Percentiles rank a stretch among this genome's conserved stretches.
Conservation (phyloP, 2,888 invertebrate genomes). For the Ophion ellenae region DNA sequence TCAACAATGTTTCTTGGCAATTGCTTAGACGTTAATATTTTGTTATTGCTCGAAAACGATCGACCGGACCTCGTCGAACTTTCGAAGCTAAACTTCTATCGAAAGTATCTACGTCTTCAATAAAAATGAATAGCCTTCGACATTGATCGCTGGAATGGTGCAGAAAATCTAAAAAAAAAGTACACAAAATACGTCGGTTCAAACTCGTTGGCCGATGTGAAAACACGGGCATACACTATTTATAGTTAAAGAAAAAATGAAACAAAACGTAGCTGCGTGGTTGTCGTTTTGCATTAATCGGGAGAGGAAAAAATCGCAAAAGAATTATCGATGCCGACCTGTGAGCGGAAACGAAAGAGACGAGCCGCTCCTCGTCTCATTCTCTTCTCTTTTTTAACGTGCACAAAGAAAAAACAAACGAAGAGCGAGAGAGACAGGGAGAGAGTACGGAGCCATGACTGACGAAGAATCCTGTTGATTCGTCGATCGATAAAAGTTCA, state of each 20-base stretch:
- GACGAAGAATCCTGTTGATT: conserved; percentile 59
- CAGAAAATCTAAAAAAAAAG: not conserved
- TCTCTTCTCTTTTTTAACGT: conserved; percentile 62
- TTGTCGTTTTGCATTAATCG: conserved; percentile 34
- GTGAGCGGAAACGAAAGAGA: conserved; percentile 16
- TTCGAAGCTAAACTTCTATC: too few species aligned
- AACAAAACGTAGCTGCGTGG: conserved; percentile 41
- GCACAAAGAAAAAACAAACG: conserved; percentile 36
- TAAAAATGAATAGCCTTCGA: not conserved
- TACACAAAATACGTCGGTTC: conserved; percentile 26
- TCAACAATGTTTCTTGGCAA: not conserved
- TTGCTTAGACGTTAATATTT: too few species aligned
- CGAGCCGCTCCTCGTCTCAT: conserved; percentile 49
- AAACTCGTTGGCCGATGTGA: conserved; percentile 25
- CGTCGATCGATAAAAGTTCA: conserved; percentile 61
- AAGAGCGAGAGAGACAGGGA: conserved; percentile 15
- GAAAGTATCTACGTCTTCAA: not conserved
- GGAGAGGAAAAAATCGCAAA: not conserved
- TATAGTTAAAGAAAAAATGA: conserved; percentile 43
- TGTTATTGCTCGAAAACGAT: too few species aligned
- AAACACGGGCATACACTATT: conserved; percentile 53
- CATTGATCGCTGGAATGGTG: not conserved
- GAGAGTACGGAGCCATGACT: conserved; percentile 66
- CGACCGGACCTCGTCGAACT: too few species aligned
- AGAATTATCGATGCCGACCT: not conserved